Evolutionary conservation across 2,888 invertebrate species (phyloP).

Genomic region (Ariolimax columbianus): DNA sequence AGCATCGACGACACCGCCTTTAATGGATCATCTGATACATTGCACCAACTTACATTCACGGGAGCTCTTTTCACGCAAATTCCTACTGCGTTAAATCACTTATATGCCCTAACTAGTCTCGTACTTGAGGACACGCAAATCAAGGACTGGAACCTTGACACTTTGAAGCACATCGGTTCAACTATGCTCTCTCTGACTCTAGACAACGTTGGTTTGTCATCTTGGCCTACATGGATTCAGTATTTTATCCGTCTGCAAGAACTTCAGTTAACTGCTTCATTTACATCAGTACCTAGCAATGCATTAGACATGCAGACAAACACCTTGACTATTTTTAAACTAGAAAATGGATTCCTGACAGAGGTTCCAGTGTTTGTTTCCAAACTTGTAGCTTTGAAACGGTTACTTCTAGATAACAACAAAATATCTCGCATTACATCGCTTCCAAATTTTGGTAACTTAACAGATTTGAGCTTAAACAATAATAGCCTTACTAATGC

Average conservation of each 20-base stretch:
- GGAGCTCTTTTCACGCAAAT: neutral
- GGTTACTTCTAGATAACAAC: slow-evolving; percentile 5
- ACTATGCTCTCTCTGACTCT: neutral
- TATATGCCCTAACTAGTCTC: neutral
- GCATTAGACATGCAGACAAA: neutral
- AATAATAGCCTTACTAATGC: neutral
- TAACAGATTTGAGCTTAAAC: neutral
- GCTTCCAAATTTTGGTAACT: slow-evolving; percentile 2
- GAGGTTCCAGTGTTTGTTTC: neutral
- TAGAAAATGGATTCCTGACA: neutral
- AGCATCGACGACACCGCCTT: neutral
- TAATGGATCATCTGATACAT: neutral
- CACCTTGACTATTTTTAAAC: neutral
- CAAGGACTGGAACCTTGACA: neutral
- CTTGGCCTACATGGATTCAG: slow-evolving; percentile 6
- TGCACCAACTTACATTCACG: neutral
- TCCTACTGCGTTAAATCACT: neutral
- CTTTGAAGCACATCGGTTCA: neutral
- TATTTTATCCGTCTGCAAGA: neutral
- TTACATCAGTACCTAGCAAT: neutral
- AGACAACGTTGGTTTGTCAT: neutral
- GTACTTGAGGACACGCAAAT: neutral
- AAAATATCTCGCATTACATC: neutral
- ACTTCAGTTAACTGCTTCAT: neutral
- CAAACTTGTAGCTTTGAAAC: neutral